Evolutionary conservation across 2,797 vertebrate species (phyloP).

Genomic region (Melanotaenia boesemani): DNA sequence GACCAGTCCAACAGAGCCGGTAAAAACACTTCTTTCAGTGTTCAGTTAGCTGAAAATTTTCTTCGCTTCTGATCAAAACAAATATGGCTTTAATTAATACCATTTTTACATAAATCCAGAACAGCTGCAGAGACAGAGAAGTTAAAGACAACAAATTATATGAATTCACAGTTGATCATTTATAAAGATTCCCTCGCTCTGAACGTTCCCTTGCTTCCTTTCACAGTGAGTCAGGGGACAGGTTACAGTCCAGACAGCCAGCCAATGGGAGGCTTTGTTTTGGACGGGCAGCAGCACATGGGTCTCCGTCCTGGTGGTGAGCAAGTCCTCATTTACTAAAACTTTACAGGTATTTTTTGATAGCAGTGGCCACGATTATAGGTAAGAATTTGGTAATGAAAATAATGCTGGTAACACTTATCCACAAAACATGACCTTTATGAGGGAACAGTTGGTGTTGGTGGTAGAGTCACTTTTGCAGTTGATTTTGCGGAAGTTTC

Average conservation of each 20-base stretch:
- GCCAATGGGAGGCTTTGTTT: constrained; percentile 95
- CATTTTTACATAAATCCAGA: neutral
- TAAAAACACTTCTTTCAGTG: constrained; percentile 67
- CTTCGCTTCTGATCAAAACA: neutral
- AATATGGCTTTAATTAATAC: neutral
- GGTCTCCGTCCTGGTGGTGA: constrained; percentile 95
- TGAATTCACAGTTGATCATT: no score
- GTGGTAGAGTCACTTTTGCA: no score
- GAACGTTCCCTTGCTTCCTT: constrained; percentile 44
- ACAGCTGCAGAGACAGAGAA: neutral
- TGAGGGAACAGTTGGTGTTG: no score
- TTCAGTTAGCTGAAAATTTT: neutral
- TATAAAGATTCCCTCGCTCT: no score
- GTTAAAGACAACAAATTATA: no score
- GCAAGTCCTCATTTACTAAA: neutral
- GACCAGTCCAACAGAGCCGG: constrained; percentile 99
- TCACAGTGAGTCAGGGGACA: constrained; percentile 93
- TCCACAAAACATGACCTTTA: neutral
- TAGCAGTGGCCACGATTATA: no score
- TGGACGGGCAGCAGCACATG: constrained; percentile 98
- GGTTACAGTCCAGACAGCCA: constrained; percentile 96
- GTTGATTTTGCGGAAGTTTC: no score
- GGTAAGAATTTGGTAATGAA: no score
- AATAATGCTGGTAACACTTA: no score
- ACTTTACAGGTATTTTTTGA: neutral